Percentiles rank a stretch among this genome's conserved stretches.
phyloP scores from a whole-genome alignment of 2,888 invertebrate genomes.

The Athetis lepigone region DNA sequence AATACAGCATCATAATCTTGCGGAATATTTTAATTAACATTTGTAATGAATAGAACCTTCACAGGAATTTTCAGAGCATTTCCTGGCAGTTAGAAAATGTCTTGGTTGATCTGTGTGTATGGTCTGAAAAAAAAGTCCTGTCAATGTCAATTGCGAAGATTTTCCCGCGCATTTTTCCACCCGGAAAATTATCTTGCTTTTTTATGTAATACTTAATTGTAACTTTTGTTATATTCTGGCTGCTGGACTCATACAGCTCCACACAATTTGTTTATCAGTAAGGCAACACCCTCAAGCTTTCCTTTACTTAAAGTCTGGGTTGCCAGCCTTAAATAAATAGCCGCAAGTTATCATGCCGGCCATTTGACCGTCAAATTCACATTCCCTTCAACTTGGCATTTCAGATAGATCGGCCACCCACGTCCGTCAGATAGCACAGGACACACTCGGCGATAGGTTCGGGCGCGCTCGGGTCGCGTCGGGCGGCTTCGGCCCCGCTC shows the following conservation, averaged over 20 bases:
- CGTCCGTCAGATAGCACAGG: slow-evolving; percentile 62
- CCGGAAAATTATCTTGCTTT: neutral
- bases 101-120: neutral
- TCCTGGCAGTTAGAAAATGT: slow-evolving; percentile 1
- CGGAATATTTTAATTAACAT: slow-evolving; percentile 23
- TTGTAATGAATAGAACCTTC: slow-evolving; percentile 1
- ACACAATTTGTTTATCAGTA: slow-evolving; percentile 2
- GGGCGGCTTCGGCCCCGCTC: slow-evolving; percentile 66
- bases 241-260: neutral
- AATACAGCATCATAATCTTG: slow-evolving; percentile 46
- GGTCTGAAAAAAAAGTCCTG: neutral
- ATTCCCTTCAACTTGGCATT: slow-evolving; percentile 68
- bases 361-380: slow-evolving; percentile 67
- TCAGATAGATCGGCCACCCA: slow-evolving; percentile 72
- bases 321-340: slow-evolving; percentile 61
- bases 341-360: slow-evolving; percentile 55
- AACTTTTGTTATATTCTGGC: neutral
- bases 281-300: slow-evolving; percentile 7
- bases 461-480: slow-evolving; percentile 71
- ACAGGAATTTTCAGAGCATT: neutral
- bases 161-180: neutral
- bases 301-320: slow-evolving; percentile 22
- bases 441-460: slow-evolving; percentile 64
- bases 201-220: neutral
- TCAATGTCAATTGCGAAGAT: neutral